Evolutionary conservation across 2,113 vertebrate species (phyloP).

Genomic region (Microtus oregoni): DNA sequence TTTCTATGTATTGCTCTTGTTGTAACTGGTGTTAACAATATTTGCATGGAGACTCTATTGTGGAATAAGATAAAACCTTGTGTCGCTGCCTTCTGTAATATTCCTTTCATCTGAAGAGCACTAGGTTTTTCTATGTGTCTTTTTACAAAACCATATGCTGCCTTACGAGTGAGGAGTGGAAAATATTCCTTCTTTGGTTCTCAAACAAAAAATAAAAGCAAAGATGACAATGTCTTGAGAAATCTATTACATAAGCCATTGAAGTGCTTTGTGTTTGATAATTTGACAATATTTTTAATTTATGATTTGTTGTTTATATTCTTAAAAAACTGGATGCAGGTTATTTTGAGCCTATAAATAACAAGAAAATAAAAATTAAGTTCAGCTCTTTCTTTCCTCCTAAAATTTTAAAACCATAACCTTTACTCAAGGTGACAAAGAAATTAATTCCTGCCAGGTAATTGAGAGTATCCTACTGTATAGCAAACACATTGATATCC

Average conservation of each 20-base stretch:
- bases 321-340: neutral
- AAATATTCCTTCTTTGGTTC: neutral
- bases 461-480: neutral
- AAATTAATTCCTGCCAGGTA: neutral
- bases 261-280: neutral
- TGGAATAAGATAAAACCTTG: neutral
- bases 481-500: neutral
- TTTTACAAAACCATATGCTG: neutral
- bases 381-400: neutral
- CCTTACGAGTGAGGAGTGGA: neutral
- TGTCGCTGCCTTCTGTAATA: neutral
- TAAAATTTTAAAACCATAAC: neutral
- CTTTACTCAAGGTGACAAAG: neutral
- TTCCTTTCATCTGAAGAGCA: neutral
- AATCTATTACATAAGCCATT: neutral
- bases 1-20: neutral
- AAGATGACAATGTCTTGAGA: neutral
- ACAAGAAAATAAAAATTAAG: neutral
- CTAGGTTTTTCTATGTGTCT: neutral
- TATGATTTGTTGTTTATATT: neutral
- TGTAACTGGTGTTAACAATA: neutral
- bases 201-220: neutral
- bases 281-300: neutral
- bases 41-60: neutral
- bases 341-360: neutral